Conservation (phyloP, 2,797 vertebrate species). For the Melanotaenia pygmaea region DNA sequence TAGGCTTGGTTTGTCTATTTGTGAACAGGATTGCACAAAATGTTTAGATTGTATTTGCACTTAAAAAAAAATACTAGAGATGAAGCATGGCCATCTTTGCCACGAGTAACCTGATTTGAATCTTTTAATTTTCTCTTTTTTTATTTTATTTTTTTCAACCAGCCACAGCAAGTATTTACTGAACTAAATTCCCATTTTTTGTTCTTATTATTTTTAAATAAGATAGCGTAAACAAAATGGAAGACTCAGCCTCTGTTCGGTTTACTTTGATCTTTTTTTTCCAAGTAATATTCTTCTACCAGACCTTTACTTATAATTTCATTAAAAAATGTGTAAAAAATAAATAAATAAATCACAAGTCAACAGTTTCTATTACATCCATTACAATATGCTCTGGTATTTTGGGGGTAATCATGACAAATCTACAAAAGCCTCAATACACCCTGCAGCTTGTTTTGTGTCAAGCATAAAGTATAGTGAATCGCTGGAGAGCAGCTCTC, state of each 20-base stretch:
- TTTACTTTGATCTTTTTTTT: constrained; percentile 1
- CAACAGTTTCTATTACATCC: not conserved
- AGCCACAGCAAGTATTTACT: not conserved
- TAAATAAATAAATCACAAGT: not conserved
- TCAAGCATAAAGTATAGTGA: constrained; percentile 15
- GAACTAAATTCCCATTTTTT: too few relatives aligned
- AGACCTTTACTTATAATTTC: not conserved
- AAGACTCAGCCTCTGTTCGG: not conserved
- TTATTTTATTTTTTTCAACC: not conserved
- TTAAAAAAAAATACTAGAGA: not conserved
- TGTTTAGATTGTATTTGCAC: not conserved
- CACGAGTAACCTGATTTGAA: not conserved
- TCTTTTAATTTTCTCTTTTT: not conserved
- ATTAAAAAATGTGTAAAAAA: constrained; percentile 2
- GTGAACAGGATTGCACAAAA: not conserved
- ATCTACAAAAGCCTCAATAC: constrained; percentile 23
- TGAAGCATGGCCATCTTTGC: not conserved
- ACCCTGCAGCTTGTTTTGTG: constrained; percentile 35
- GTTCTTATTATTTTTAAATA: too few relatives aligned
- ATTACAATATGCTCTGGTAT: not conserved
- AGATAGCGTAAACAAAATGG: too few relatives aligned
- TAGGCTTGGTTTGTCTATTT: constrained; percentile 7
- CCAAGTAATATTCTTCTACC: not conserved
- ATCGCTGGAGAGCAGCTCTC: constrained; percentile 35
- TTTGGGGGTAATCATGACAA: constrained; percentile 23